Conservation (phyloP, 2,888 invertebrate genomes). For the Plagiodera versicolora region DNA sequence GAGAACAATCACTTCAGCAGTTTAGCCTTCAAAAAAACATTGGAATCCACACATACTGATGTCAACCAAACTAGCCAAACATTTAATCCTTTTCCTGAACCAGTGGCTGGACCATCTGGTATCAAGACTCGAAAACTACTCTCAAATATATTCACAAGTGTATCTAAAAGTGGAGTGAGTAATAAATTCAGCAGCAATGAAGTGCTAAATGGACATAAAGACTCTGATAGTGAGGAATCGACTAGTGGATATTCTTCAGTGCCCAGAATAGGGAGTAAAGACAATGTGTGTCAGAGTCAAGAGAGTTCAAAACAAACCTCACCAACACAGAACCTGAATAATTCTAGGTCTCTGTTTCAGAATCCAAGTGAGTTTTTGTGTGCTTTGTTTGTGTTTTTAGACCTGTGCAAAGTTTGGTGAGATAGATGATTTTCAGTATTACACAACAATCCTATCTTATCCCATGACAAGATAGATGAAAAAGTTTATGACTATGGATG, state of each 20-base stretch:
- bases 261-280: constrained; percentile 46
- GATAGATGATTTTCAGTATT: no score
- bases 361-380: constrained; percentile 42
- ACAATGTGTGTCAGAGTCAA: constrained; percentile 41
- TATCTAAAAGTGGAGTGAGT: constrained; percentile 21
- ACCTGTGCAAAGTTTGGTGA: no score
- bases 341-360: constrained; percentile 40
- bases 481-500: no score
- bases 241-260: constrained; percentile 63
- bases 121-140: constrained; percentile 41
- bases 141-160: constrained; percentile 22
- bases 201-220: constrained; percentile 51
- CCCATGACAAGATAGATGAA: no score
- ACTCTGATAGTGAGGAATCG: constrained; percentile 62
- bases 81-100: constrained; percentile 41
- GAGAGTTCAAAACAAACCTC: constrained; percentile 41
- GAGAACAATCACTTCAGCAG: constrained; percentile 17
- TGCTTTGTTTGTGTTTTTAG: no score
- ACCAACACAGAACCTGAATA: constrained; percentile 33
- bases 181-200: constrained; percentile 26
- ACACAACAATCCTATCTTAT: no score
- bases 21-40: constrained; percentile 11
- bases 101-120: constrained; percentile 51
- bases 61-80: constrained; percentile 24
- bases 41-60: constrained; percentile 7